Percentiles rank a stretch among this genome's conserved stretches.
phyloP scores from a whole-genome alignment of 2,113 vertebrate genomes.

The Channa maculata region DNA sequence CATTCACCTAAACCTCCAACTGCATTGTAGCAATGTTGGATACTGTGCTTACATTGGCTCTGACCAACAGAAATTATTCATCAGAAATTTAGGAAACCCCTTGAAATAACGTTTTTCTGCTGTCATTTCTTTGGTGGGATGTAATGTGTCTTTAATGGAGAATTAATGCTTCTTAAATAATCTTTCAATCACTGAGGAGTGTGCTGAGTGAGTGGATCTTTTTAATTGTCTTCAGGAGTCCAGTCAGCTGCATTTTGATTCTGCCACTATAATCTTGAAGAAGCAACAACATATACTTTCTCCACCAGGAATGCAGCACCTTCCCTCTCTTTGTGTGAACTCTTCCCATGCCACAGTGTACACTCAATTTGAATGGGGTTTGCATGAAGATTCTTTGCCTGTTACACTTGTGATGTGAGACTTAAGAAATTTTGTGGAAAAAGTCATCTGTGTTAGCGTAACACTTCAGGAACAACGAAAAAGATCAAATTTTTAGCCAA shows the following conservation, averaged over 20 bases:
- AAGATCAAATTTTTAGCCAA: constrained; percentile 57
- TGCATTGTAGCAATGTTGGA: constrained; percentile 1
- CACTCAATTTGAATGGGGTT: constrained; percentile 32
- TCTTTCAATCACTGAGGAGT: background rate
- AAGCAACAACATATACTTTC: background rate
- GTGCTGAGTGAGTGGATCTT: constrained; percentile 3
- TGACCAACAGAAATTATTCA: constrained; percentile 16
- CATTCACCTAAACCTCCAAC: constrained; percentile 1
- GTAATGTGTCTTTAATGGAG: constrained; percentile 24
- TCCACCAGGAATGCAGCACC: constrained; percentile 20
- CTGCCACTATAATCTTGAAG: constrained; percentile 7
- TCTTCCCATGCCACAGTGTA: constrained; percentile 23
- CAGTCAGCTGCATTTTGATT: constrained; percentile 8
- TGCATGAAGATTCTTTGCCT: constrained; percentile 61
- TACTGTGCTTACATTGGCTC: constrained; percentile 14
- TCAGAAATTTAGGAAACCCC: background rate
- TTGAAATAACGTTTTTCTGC: constrained; percentile 13
- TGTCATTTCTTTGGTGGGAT: background rate
- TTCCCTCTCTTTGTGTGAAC: constrained; percentile 19
- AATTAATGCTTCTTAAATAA: constrained; percentile 14
- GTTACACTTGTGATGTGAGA: constrained; percentile 20
- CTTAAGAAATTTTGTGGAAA: constrained; percentile 21
- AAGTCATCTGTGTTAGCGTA: constrained; percentile 33
- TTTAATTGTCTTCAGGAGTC: constrained; percentile 11
- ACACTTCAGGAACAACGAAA: constrained; percentile 51